Evolutionary conservation across 2,888 invertebrate species (phyloP), one percentile per base, ranked within the genome.

Genomic region (Sphaerophoria rueppellii): DNA sequence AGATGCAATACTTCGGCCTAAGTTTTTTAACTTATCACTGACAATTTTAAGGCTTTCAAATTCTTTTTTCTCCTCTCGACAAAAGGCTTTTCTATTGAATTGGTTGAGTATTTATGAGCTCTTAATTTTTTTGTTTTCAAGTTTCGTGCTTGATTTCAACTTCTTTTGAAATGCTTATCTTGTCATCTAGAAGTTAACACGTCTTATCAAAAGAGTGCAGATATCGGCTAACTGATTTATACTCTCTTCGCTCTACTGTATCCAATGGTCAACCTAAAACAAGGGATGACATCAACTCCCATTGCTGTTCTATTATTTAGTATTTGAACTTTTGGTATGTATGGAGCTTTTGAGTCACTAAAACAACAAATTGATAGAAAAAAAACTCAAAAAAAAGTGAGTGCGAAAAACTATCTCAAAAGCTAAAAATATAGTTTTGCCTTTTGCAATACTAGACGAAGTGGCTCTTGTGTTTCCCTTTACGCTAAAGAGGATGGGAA

Each of bases 251-350:
- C 24, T 24, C 71, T 32, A 78, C 82, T 40, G 40, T 74, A 65
- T 37, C 7, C 50, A 57, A 12, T 55, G 79, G 74, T 71, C 70
- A 75, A 63, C 65, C 82, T 78, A 79, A 74, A 67, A 75, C 35
- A 75, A 78, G 65, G 65, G 71, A 75, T 83, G 82, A 83, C 82
- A 83, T 83, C 82, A 79, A 60, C 65, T 16, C 46, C 9, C 32
- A 50, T n/a, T 4, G 46, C 6, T 37, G 9, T 4, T 43, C 9
- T 43, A 3, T 11, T n/a, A 43, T 50, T 34, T 3, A 54, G 40
- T 14, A 58, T 43, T 63, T 63, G 9, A 34, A 34, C n/a, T 24
- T n/a, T 48, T 6, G 6, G 37, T 34, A 14, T 40, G 9, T 32
- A 24, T 24, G 35, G 14, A 43, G 12, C 48, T 24, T 24, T 24